These are phyloP conservation scores for Drosophila sulfurigaster DNA, from an alignment of 1,140 invertebrate species.

Conservation along the genomic window DNA sequence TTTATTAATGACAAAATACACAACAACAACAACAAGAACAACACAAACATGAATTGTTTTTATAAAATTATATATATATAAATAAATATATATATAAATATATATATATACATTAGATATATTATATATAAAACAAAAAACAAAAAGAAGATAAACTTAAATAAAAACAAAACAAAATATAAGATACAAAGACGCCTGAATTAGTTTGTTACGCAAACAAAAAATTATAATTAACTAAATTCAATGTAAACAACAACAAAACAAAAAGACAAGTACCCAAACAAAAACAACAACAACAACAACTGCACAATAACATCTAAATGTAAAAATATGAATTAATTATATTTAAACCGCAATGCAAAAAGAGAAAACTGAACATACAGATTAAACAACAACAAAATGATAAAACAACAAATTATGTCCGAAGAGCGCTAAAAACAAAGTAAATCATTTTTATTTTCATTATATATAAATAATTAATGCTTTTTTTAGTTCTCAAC, in stretches of 20 bases:
- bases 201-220: constrained; percentile 79
- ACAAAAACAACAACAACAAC: constrained; percentile 52
- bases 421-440: constrained; percentile 56
- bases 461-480: constrained; percentile 84
- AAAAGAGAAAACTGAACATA: constrained; percentile 55
- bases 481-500: constrained; percentile 82
- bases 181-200: constrained; percentile 77
- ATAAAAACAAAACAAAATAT: constrained; percentile 42
- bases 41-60: constrained; percentile 77
- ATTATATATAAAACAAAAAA: constrained; percentile 30
- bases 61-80: constrained; percentile 73
- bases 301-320: constrained; percentile 83
- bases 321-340: constrained; percentile 79
- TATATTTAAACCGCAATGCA: constrained; percentile 55
- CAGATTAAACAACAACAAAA: constrained; percentile 53
- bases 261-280: constrained; percentile 30
- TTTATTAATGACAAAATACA: constrained; percentile 68
- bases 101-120: constrained; percentile 52
- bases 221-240: constrained; percentile 54
- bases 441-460: constrained; percentile 72
- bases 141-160: constrained; percentile 1
- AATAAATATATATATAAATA: constrained; percentile 42
- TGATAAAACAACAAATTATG: constrained; percentile 47
- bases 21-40: constrained; percentile 51
- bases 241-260: constrained; percentile 51